phyloP scores from a whole-genome alignment of 2,888 invertebrate species.

The Acanthacorydalis orientalis region DNA sequence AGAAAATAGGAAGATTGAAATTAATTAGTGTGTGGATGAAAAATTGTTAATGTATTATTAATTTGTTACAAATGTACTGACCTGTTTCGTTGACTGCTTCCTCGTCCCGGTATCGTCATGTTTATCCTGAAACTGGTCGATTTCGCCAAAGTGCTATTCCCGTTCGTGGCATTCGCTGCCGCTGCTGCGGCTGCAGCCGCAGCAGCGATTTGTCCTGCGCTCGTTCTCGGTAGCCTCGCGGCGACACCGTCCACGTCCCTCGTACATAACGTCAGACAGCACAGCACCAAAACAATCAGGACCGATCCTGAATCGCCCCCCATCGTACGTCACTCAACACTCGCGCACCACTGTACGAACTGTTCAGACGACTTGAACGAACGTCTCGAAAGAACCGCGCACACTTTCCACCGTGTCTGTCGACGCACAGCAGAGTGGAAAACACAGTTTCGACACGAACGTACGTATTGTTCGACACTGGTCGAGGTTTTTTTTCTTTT shows the following conservation, averaged over 20 bases:
- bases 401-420: constrained; percentile 3
- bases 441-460: constrained; percentile 2
- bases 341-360: too few species aligned
- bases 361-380: constrained; percentile 3
- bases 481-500: too few species aligned
- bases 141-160: not conserved
- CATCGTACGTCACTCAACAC: constrained; percentile 12
- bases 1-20: too few species aligned
- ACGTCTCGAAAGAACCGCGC: too few species aligned
- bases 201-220: constrained; percentile 34
- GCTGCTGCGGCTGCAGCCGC: constrained; percentile 19
- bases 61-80: too few species aligned
- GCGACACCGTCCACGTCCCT: constrained; percentile 24
- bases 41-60: too few species aligned
- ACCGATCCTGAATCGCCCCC: constrained; percentile 19
- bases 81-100: too few species aligned
- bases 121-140: too few species aligned
- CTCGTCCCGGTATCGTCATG: too few species aligned
- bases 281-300: constrained; percentile 16
- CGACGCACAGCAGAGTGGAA: constrained; percentile 4
- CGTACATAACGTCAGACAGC: constrained; percentile 12
- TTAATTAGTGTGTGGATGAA: too few species aligned
- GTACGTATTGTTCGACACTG: not conserved
- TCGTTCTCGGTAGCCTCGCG: constrained; percentile 37
- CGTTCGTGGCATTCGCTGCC: not conserved